These are phyloP conservation scores for Blastobasis adustella DNA, from an alignment of 2,888 invertebrate genomes.

Conservation along the genomic window DNA sequence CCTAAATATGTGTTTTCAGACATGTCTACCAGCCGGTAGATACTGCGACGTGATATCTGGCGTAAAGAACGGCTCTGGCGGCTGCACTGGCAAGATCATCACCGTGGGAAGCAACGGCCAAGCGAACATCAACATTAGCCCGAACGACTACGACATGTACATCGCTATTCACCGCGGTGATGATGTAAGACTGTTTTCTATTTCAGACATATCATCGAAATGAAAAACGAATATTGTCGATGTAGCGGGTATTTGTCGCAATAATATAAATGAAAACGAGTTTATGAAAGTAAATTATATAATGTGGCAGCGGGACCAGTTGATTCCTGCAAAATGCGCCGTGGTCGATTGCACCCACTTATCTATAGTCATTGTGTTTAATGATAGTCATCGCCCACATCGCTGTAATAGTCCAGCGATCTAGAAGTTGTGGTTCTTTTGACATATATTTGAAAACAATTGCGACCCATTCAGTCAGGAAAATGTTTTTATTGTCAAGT, in stretches of 20 bases:
- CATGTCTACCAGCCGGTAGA: slow-evolving; percentile 81
- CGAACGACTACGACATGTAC: slow-evolving; percentile 77
- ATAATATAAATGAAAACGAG: too few species aligned
- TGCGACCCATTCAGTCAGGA: too few species aligned
- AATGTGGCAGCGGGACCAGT: neutral
- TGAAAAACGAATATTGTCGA: too few species aligned
- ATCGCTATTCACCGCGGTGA: slow-evolving; percentile 79
- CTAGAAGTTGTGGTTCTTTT: too few species aligned
- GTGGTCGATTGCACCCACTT: neutral
- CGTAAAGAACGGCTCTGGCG: slow-evolving; percentile 52
- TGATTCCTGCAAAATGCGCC: neutral
- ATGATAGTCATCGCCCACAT: neutral
- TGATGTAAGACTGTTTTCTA: slow-evolving; percentile 33
- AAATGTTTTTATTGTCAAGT: too few species aligned
- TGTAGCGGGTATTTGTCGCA: too few species aligned
- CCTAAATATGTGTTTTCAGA: slow-evolving; percentile 41
- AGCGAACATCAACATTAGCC: slow-evolving; percentile 71
- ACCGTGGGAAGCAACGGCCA: slow-evolving; percentile 74
- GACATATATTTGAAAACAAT: too few species aligned
- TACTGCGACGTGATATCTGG: slow-evolving; percentile 94
- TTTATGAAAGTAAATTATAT: neutral
- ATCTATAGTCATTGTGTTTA: too few species aligned
- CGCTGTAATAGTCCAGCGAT: too few species aligned
- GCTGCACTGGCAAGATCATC: slow-evolving; percentile 79
- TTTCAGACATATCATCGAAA: too few species aligned